These are phyloP conservation scores for Cettia cetti DNA, from an alignment of 2,113 vertebrate species.

Conservation along the genomic window DNA sequence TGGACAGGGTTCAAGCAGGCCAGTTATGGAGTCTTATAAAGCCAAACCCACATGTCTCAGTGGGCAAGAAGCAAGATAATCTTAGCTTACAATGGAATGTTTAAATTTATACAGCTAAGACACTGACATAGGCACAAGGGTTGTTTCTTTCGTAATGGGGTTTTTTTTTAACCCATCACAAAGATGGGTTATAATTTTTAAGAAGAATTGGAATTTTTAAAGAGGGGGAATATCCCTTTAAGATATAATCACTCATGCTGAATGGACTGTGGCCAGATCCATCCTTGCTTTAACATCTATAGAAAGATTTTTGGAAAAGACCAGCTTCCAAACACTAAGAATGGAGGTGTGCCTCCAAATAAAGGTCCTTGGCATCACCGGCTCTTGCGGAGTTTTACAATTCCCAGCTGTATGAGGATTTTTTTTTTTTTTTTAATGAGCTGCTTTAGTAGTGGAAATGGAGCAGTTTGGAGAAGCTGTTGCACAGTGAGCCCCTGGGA, in stretches of 20 bases:
- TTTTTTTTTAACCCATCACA: not conserved
- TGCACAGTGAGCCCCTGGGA: constrained; percentile 29
- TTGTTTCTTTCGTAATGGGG: not conserved
- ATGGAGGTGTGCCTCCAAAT: not conserved
- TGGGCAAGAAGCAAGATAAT: constrained; percentile 66
- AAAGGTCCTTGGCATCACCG: not conserved
- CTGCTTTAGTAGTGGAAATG: not conserved
- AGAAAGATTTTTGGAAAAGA: constrained; percentile 9
- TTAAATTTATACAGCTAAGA: constrained; percentile 54
- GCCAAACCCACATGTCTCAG: constrained; percentile 69
- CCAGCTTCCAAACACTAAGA: not conserved
- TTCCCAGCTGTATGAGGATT: not conserved
- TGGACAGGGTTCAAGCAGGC: constrained; percentile 62
- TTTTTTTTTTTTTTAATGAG: not conserved
- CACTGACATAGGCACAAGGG: constrained; percentile 43
- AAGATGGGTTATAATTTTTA: not conserved
- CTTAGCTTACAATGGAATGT: constrained; percentile 68
- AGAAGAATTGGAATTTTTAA: constrained; percentile 3
- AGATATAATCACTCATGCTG: constrained; percentile 5
- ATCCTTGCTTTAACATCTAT: constrained; percentile 3
- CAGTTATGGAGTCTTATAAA: constrained; percentile 50
- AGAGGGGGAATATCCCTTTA: constrained; percentile 17
- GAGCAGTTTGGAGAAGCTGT: not conserved
- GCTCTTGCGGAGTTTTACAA: not conserved
- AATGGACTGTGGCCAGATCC: constrained; percentile 14